These are phyloP conservation scores for Zosterops lateralis DNA, from an alignment of 2,113 vertebrate genomes.

Conservation along the genomic window DNA sequence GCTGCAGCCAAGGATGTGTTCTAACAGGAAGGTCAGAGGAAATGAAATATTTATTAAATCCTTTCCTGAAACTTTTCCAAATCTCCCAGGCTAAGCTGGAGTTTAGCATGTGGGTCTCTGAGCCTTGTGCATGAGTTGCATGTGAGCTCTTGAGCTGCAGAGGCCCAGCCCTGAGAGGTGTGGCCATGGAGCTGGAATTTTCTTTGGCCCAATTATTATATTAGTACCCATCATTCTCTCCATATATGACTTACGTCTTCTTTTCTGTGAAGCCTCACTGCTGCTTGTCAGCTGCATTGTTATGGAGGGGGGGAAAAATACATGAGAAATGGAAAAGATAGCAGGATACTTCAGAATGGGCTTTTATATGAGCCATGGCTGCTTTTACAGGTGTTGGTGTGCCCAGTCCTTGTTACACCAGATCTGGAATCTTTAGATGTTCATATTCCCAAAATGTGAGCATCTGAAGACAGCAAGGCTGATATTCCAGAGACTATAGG, in stretches of 20 bases:
- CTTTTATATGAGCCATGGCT: not conserved
- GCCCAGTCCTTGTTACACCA: not conserved
- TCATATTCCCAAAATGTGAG: not conserved
- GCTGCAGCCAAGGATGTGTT: not conserved
- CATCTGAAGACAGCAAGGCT: not conserved
- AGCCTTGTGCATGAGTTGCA: conserved; percentile 53
- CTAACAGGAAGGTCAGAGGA: conserved; percentile 16
- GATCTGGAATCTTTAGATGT: not conserved
- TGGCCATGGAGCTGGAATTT: not conserved
- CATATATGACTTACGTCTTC: not conserved
- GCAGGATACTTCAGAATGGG: not conserved
- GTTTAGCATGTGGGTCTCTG: conserved; percentile 36
- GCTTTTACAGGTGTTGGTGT: not conserved
- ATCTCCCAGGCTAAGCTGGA: not conserved
- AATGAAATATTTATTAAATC: conserved; percentile 53
- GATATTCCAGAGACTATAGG: not conserved
- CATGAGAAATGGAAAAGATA: not conserved
- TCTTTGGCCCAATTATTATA: not conserved
- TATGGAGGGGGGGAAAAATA: not conserved
- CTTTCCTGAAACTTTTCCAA: conserved; percentile 57
- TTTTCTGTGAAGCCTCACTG: not conserved
- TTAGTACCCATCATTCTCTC: not conserved
- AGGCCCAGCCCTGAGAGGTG: not conserved
- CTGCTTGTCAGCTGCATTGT: not conserved
- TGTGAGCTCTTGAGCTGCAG: conserved; percentile 18